These are phyloP conservation scores for Falcaria lacertinaria DNA, from an alignment of 2,888 invertebrate species.

Conservation along the genomic window DNA sequence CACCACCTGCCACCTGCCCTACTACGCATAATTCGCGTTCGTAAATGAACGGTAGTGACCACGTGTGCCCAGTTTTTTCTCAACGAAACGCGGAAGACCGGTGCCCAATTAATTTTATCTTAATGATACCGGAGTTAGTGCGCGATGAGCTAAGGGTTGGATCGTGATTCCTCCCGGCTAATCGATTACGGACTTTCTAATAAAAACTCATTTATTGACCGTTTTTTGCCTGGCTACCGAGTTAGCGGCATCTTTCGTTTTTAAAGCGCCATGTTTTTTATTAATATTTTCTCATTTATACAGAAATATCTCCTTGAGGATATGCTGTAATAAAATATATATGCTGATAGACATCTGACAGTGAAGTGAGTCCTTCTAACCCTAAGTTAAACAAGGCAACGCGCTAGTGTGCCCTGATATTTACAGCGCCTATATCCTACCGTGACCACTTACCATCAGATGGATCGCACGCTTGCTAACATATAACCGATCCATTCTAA, in stretches of 20 bases:
- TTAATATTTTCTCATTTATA: too few species aligned
- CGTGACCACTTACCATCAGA: too few species aligned
- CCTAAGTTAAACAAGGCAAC: too few species aligned
- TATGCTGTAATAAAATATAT: too few species aligned
- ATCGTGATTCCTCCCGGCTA: slow-evolving; percentile 47
- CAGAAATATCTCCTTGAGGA: too few species aligned
- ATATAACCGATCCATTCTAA: too few species aligned
- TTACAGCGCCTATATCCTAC: too few species aligned
- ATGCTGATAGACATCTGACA: too few species aligned
- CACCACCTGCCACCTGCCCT: slow-evolving; percentile 74
- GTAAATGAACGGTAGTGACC: slow-evolving; percentile 80
- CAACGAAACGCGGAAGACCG: slow-evolving; percentile 67
- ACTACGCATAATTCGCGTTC: slow-evolving; percentile 79
- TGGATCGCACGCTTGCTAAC: too few species aligned
- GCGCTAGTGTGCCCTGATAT: too few species aligned
- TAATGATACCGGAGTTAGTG: slow-evolving; percentile 43
- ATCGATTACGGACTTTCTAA: slow-evolving; percentile 50
- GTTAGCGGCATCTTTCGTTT: slow-evolving; percentile 7
- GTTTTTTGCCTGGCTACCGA: slow-evolving; percentile 9
- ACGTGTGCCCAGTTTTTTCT: slow-evolving; percentile 70
- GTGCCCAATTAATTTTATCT: slow-evolving; percentile 72
- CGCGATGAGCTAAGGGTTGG: slow-evolving; percentile 28
- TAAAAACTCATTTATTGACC: slow-evolving; percentile 16
- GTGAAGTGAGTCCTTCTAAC: too few species aligned
- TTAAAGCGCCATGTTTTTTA: not conserved